Evolutionary conservation across 2,797 vertebrate genomes (phyloP).

Genomic region (Pempheris klunzingeri): DNA sequence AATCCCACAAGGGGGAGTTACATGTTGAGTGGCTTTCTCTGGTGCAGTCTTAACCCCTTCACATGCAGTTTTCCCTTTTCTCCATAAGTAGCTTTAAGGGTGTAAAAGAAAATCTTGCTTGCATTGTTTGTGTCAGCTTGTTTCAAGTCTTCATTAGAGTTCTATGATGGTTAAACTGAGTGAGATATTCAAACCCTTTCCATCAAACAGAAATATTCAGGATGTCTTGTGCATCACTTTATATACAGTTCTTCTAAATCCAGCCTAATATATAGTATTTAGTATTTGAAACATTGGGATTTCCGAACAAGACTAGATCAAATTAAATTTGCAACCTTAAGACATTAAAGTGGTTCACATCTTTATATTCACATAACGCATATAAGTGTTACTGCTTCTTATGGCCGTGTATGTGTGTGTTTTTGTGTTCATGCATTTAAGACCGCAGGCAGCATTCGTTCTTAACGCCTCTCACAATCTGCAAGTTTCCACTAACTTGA

Average conservation of each 20-base stretch:
- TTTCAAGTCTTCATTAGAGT: not conserved
- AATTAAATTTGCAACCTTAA: not conserved
- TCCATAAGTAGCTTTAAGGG: not conserved
- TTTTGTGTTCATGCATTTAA: not conserved
- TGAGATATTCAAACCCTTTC: not conserved
- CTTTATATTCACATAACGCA: not conserved
- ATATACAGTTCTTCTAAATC: not conserved
- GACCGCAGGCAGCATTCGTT: not conserved
- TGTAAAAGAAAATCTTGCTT: not conserved
- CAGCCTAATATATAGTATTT: not conserved
- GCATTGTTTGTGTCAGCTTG: not conserved
- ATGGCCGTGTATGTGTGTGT: not conserved
- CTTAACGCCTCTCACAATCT: not conserved
- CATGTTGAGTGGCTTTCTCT: conserved; percentile 26
- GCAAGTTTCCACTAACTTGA: not conserved
- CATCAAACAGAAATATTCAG: not conserved
- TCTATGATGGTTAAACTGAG: not conserved
- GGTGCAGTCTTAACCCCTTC: conserved; percentile 4
- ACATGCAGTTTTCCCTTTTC: not conserved
- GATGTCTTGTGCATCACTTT: not conserved
- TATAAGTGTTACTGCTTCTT: not conserved
- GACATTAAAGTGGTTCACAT: too few species aligned
- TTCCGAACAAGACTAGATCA: not conserved
- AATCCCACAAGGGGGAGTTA: conserved; percentile 41
- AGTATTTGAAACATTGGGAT: not conserved